Conservation (phyloP, 2,797 vertebrate genomes). For the Thaleichthys pacificus region DNA sequence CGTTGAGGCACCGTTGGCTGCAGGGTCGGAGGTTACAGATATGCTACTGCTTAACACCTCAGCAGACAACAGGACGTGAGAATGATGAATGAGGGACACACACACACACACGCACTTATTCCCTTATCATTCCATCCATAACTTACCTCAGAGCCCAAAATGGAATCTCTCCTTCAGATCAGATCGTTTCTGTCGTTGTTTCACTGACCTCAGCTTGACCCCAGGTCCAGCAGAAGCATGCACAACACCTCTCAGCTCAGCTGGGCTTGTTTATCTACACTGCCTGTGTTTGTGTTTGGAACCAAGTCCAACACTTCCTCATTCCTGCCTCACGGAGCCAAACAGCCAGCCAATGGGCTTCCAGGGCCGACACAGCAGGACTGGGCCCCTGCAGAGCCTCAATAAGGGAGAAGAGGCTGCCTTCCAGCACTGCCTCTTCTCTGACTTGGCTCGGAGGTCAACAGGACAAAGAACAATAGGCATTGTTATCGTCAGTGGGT, state of each 20-base stretch:
- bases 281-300: not conserved
- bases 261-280: not conserved
- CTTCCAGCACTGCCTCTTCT: not conserved
- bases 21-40: not conserved
- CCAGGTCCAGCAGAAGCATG: not conserved
- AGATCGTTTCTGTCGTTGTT: not conserved
- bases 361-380: not conserved
- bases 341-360: not conserved
- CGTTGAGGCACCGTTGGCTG: not conserved
- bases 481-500: too few relatives aligned
- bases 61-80: not conserved
- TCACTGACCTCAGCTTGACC: not conserved
- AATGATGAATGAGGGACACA: constrained; percentile 4
- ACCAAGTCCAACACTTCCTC: not conserved
- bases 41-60: constrained; percentile 14
- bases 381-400: not conserved
- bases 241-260: not conserved
- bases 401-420: not conserved
- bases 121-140: not conserved
- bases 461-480: not conserved
- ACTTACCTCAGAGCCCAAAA: not conserved
- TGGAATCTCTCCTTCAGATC: not conserved
- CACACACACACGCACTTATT: not conserved
- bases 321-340: not conserved
- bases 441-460: not conserved